These are phyloP conservation scores for Apamea anceps DNA, from an alignment of 2,888 invertebrate genomes.

Conservation along the genomic window DNA sequence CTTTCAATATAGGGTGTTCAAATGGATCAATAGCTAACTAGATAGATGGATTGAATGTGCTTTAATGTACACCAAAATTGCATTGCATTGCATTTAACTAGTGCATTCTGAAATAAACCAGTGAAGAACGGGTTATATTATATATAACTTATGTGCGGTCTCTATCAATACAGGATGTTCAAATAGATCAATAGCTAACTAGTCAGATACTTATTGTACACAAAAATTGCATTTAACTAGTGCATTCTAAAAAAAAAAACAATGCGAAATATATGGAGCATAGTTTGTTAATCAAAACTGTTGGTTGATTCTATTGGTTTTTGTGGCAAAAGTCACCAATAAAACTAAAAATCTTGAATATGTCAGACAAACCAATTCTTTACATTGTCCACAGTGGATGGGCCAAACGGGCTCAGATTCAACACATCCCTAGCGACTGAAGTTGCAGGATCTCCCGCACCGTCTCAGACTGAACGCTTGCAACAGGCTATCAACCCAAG, in stretches of 20 bases:
- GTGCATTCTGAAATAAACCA: too few relatives aligned
- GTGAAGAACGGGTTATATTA: too few relatives aligned
- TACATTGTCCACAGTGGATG: constrained; percentile 81
- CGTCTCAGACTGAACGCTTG: constrained; percentile 84
- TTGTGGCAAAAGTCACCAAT: not conserved
- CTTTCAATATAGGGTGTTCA: not conserved
- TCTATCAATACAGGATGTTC: too few relatives aligned
- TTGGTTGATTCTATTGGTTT: not conserved
- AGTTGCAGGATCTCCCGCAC: constrained; percentile 81
- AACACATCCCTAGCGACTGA: constrained; percentile 86
- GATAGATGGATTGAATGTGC: too few relatives aligned
- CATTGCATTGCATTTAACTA: not conserved
- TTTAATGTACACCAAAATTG: not conserved
- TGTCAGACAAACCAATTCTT: not conserved
- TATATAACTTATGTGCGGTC: too few relatives aligned
- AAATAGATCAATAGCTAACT: too few relatives aligned
- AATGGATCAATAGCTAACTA: not conserved
- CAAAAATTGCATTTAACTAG: too few relatives aligned
- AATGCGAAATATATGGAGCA: not conserved
- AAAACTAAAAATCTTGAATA: not conserved
- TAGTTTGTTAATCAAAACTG: not conserved
- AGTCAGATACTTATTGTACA: too few relatives aligned
- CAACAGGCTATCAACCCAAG: constrained; percentile 91
- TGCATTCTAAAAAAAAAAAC: too few relatives aligned
- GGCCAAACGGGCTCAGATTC: constrained; percentile 89